Evolutionary conservation across 2,888 invertebrate genomes (phyloP), one percentile per base, ranked within the genome.

Genomic region (Harmothoe impar): DNA sequence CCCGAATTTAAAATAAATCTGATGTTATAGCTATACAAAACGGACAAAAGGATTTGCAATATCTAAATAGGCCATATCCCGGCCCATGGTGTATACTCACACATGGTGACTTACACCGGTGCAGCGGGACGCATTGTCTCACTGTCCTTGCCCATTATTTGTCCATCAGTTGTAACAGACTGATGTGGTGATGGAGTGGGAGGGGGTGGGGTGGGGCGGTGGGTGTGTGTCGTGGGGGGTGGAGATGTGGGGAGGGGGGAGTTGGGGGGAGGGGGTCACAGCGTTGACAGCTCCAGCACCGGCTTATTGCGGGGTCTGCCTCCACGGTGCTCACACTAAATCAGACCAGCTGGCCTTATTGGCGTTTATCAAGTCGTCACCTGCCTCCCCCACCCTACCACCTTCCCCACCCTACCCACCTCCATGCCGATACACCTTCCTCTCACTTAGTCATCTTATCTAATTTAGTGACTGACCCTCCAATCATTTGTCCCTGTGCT

Each of bases 331-430:
- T 25, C 29, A 17, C 84, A 84, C 25, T 84, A 84, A 84, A 84
- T 84, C 84, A 84, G 35, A 84, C 84, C 84, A 84, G 84, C 84
- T 84, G 84, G 84, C 84, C 33, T 84, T 84, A 84, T 84, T 84
- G 84, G n/a, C 43, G 84, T 43, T 84, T 84, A 84, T 84, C 84
- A 84, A 84, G 35, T 84, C 43, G 84, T 84, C 84, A 84, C 84
- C 84, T 84, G 84, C 51, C 51, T 20, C 17, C 43, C 31, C 10
- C 35, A 0, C 84, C 84, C 43, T 43, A 33, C 84, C 84, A 0
- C 35, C 84, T 35, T n/a, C 84, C 29, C 84, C 1, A 43, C 43
- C 84, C 33, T 78, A 78, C 3, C 51, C 23, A n/a, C 0, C 84
- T 23, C 35, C 43, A 51, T 23, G 20, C 84, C 0, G 15, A 35